Conservation (phyloP, 2,888 invertebrate species). For the Drosophila anomelani region DNA sequence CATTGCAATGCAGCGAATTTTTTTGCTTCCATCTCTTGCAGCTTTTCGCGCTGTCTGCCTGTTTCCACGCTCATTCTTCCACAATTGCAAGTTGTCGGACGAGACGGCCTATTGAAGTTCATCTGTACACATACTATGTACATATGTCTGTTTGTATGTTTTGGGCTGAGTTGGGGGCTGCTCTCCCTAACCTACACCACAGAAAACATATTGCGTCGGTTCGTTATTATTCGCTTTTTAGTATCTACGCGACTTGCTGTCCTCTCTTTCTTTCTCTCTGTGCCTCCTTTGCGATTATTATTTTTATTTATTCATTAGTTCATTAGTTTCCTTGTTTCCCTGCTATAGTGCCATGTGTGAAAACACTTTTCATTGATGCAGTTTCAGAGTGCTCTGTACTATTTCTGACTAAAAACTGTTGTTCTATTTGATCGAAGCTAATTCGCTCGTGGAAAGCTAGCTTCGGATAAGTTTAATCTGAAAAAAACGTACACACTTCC, state of each 20-base stretch:
- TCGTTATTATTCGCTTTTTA: slow-evolving; percentile 45
- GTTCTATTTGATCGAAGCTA: slow-evolving; percentile 1
- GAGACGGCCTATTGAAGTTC: slow-evolving; percentile 70
- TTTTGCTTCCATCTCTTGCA: slow-evolving; percentile 40
- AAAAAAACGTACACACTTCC: background rate
- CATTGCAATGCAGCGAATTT: slow-evolving; percentile 32
- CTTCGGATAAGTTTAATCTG: slow-evolving; percentile 1
- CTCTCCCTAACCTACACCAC: slow-evolving; percentile 76
- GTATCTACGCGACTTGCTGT: slow-evolving; percentile 58
- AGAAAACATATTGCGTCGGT: slow-evolving; percentile 74
- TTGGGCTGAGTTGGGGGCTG: slow-evolving; percentile 38
- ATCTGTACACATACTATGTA: slow-evolving; percentile 5
- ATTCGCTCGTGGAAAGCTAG: background rate
- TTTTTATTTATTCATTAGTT: slow-evolving; percentile 39
- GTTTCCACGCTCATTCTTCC: slow-evolving; percentile 75
- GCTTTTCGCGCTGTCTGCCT: slow-evolving; percentile 52
- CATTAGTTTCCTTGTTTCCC: slow-evolving; percentile 39
- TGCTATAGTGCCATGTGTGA: slow-evolving; percentile 40
- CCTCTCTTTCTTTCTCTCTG: slow-evolving; percentile 28
- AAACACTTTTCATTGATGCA: slow-evolving; percentile 62
- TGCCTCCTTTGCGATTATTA: slow-evolving; percentile 9
- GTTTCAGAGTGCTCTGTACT: slow-evolving; percentile 13
- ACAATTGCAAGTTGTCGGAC: slow-evolving; percentile 69
- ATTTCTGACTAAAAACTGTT: slow-evolving; percentile 26
- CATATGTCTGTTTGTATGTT: slow-evolving; percentile 15